Evolutionary conservation across 2,888 invertebrate genomes (phyloP).

Genomic region (Mantis religiosa): DNA sequence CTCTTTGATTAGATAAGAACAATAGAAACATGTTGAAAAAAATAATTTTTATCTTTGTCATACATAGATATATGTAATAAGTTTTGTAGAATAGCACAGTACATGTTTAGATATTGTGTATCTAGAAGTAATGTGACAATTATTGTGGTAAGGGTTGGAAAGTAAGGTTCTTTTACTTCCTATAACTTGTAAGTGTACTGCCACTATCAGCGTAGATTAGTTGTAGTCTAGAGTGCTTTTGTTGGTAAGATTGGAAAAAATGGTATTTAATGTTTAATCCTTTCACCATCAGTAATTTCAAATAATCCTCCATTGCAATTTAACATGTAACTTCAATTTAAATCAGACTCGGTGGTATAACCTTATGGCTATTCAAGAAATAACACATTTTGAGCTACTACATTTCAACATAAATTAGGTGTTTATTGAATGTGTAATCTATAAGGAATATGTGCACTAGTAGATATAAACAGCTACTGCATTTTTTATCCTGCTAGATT

Average conservation of each 20-base stretch:
- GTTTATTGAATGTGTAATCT: too few relatives aligned
- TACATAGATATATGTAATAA: background rate
- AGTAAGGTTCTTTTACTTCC: background rate
- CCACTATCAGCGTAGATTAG: background rate
- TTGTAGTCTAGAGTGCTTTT: background rate
- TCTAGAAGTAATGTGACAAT: background rate
- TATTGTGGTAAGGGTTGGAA: background rate
- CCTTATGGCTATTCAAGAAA: too few relatives aligned
- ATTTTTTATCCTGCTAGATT: too few relatives aligned
- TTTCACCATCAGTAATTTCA: too few relatives aligned
- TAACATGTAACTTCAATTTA: too few relatives aligned
- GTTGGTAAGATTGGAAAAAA: background rate
- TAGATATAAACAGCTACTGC: too few relatives aligned
- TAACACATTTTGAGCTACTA: too few relatives aligned
- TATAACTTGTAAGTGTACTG: background rate
- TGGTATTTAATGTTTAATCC: background rate
- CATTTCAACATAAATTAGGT: too few relatives aligned
- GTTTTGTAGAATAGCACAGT: background rate
- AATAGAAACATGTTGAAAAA: background rate
- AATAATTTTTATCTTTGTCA: background rate
- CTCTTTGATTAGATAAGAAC: background rate
- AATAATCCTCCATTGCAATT: too few relatives aligned
- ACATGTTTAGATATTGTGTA: background rate
- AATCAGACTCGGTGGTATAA: too few relatives aligned
- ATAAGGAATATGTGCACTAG: too few relatives aligned